Base-by-base conservation (phyloP, 2,797 vertebrate genomes). In the Enteromius fasciolatus region DNA sequence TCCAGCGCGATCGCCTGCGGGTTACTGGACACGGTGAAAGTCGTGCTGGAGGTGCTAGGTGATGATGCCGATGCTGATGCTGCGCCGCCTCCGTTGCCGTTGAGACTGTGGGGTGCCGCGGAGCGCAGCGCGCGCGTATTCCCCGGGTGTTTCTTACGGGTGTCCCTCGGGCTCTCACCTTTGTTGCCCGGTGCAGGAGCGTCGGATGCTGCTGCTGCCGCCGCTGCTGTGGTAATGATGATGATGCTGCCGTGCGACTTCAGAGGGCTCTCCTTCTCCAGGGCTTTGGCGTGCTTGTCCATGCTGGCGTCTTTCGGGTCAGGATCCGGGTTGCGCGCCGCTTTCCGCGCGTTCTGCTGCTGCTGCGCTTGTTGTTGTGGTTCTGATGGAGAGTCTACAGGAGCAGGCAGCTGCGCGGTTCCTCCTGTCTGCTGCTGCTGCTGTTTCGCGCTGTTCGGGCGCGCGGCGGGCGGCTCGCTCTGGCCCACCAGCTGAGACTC, bases 401-500 rank as follows among this genome's bases (percentile, higher is more conserved):
- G 92, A 92, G 92, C 93, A 92, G 92, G 88, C 88, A 94, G 91
- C 90, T 73, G 79, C 68, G 79, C 72, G 50, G 48, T 66, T 64
- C 92, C 88, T 93, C 93, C 94, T 81, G 92, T 93, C 85, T 92
- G 91, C 92, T 94, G 94, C 90, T 94, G 93, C 88, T 94, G 94
- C 90, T 94, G 93, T 87, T 94, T 95, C 83, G 90, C 93, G 83
- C 89, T 90, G 89, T 90, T 85, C 88, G 91, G 89, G 54, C 61
- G 79, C 33, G 73, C 72, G 28, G n/a, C 44, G 28, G 66, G 39
- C 64, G 50, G 25, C 12, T 80, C 81, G 64, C 50, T 92, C 83
- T 94, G 93, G 44, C 94, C 94, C 11, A 93, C 87, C 33, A 96
- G 94, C 92, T 96, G 95, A 57, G 96, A 96, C 92, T 96, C 95